phyloP scores from a whole-genome alignment of 2,797 vertebrate species.

The Spinus pinus region DNA sequence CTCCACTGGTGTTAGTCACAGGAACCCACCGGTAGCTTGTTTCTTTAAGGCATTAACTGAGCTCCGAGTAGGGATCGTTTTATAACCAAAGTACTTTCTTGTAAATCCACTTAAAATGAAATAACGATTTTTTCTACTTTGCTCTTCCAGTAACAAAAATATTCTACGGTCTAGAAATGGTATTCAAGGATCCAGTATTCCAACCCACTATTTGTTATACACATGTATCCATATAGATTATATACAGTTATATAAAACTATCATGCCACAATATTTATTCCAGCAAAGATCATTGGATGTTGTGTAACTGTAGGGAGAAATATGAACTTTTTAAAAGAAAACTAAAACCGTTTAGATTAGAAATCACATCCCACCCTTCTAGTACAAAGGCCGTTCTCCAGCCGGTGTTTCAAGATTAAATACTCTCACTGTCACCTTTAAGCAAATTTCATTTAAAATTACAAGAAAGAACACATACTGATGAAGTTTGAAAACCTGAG shows the following conservation, averaged over 20 bases:
- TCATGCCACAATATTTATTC: background rate
- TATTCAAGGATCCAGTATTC: background rate
- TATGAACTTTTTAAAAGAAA: conserved; percentile 10
- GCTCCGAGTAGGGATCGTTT: background rate
- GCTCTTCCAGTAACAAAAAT: background rate
- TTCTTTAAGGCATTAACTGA: background rate
- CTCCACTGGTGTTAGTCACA: background rate
- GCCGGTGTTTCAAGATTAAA: background rate
- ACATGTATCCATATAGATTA: background rate
- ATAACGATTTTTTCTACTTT: background rate
- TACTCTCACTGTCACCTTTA: background rate
- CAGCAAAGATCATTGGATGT: background rate
- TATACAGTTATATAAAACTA: background rate
- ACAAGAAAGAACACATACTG: background rate
- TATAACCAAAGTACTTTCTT: background rate
- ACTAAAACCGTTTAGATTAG: background rate
- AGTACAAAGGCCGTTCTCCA: background rate
- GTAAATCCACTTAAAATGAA: background rate
- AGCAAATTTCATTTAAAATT: background rate
- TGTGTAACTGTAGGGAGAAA: background rate
- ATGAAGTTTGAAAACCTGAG: background rate
- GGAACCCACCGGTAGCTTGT: background rate
- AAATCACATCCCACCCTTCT: background rate
- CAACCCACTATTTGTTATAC: background rate
- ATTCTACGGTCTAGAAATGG: background rate